Conservation (phyloP, 2,113 vertebrate genomes). For the Poicephalus gulielmi region DNA sequence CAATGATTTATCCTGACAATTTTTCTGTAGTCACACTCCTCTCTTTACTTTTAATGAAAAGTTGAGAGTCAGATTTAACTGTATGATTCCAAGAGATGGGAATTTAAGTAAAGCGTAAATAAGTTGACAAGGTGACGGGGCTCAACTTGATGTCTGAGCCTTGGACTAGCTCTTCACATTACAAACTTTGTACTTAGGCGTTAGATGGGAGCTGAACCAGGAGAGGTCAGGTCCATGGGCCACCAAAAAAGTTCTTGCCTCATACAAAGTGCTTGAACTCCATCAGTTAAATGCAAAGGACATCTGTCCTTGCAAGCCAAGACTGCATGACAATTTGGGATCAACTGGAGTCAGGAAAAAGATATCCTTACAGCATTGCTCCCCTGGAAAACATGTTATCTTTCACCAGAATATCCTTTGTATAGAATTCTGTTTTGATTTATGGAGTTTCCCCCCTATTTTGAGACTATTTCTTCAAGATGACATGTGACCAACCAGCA, state of each 20-base stretch:
- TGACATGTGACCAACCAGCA: neutral
- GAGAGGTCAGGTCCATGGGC: neutral
- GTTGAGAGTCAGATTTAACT: neutral
- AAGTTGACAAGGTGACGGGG: neutral
- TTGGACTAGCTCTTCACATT: neutral
- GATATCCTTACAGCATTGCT: neutral
- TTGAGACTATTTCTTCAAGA: neutral
- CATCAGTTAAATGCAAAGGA: neutral
- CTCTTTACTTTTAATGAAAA: neutral
- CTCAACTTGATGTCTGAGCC: neutral
- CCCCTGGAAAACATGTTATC: neutral
- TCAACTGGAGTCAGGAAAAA: neutral
- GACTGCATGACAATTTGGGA: neutral
- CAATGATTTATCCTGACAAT: neutral
- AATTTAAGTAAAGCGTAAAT: neutral
- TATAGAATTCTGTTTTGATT: neutral
- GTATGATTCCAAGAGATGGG: neutral
- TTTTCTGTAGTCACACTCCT: neutral
- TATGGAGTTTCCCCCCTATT: neutral
- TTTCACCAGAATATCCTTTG: neutral
- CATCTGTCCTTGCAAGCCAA: neutral
- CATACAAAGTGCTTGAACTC: neutral
- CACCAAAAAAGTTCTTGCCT: neutral
- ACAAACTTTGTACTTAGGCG: fast-evolving
- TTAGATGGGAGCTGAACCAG: neutral